These are phyloP conservation scores for Syngnathus scovelli DNA, from an alignment of 2,113 vertebrate species.

Conservation along the genomic window DNA sequence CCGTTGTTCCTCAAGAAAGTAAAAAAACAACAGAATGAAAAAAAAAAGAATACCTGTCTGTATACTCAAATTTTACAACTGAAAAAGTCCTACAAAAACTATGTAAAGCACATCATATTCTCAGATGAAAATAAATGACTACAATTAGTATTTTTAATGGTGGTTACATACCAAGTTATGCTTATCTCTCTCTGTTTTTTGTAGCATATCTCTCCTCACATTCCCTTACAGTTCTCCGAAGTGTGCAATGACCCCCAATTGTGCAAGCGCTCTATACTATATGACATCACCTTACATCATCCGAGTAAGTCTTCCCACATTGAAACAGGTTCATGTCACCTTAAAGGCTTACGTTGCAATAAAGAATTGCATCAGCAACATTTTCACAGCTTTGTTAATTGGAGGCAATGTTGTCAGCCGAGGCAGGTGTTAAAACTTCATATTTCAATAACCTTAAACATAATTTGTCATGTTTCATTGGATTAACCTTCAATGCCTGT, in stretches of 20 bases:
- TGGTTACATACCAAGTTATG: not conserved
- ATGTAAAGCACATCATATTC: not conserved
- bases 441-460: not conserved
- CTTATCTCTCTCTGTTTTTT: not conserved
- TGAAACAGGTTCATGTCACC: constrained; percentile 4
- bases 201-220: not conserved
- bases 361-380: constrained; percentile 3
- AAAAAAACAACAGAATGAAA: not conserved
- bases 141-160: not conserved
- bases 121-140: not conserved
- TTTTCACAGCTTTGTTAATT: not conserved
- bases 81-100: not conserved
- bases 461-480: not conserved
- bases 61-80: not conserved
- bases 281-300: constrained; percentile 12
- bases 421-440: not conserved
- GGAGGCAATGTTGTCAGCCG: not conserved
- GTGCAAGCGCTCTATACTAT: not conserved
- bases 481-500: not conserved
- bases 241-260: not conserved
- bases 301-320: not conserved
- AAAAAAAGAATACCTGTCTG: not conserved
- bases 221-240: not conserved
- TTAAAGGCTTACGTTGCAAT: constrained; percentile 2
- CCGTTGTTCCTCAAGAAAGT: not conserved